A percentile compares a stretch with the other conserved stretches of the same genome.
These are phyloP conservation scores for Trimorus sp. DNA, from an alignment of 2,888 invertebrate species.

Conservation along the genomic window DNA sequence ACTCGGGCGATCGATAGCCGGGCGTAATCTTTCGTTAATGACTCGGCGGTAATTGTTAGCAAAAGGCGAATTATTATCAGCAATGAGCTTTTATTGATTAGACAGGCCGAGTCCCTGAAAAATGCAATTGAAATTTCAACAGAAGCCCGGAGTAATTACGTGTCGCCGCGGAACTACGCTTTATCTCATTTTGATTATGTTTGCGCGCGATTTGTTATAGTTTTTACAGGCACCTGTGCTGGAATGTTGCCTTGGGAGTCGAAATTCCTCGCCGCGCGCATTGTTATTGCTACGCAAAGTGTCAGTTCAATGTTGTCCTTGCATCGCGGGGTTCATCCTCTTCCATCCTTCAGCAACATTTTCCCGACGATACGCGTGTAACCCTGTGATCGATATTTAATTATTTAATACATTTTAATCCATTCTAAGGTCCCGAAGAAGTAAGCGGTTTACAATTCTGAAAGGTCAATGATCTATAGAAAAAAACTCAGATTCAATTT, in stretches of 20 bases:
- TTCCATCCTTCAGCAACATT: constrained; percentile 47
- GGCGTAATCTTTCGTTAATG: not conserved
- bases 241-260: constrained; percentile 55
- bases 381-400: constrained; percentile 21
- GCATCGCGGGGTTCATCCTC: constrained; percentile 43
- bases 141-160: constrained; percentile 40
- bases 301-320: constrained; percentile 53
- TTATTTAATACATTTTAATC: not conserved
- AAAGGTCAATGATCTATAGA: no score
- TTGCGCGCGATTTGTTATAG: constrained; percentile 46
- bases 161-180: constrained; percentile 25
- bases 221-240: constrained; percentile 51
- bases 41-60: not conserved
- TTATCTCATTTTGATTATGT: constrained; percentile 53
- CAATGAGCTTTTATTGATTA: constrained; percentile 8
- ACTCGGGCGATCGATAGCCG: not conserved
- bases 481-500: no score
- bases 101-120: constrained; percentile 13
- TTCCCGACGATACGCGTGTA: constrained; percentile 23
- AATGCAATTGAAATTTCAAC: constrained; percentile 39
- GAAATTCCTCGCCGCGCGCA: constrained; percentile 45
- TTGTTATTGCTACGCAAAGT: constrained; percentile 54
- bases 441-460: not conserved
- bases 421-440: not conserved
- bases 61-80: not conserved